phyloP scores from a whole-genome alignment of 2,888 invertebrate species.

The Agelastica alni region DNA sequence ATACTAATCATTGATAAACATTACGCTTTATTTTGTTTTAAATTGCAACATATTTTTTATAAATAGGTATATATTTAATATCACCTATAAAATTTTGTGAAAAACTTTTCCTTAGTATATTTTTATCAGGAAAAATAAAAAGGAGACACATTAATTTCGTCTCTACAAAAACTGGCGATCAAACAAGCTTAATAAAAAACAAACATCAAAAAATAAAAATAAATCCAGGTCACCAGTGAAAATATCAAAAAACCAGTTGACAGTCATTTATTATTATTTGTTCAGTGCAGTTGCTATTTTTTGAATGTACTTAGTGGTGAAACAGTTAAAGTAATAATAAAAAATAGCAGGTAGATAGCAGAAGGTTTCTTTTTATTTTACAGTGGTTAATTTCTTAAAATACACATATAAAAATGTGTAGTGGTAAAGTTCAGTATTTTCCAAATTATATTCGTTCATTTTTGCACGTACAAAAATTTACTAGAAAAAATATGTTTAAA shows the following conservation, averaged over 20 bases:
- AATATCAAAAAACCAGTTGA: conserved; percentile 38
- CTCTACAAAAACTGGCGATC: neutral
- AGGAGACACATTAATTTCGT: neutral
- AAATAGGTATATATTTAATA: no score
- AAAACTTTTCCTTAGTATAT: neutral
- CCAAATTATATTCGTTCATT: no score
- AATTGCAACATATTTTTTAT: no score
- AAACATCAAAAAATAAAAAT: conserved; percentile 36
- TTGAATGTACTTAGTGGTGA: conserved; percentile 23
- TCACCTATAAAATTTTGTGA: neutral
- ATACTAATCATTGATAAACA: no score
- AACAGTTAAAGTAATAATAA: conserved; percentile 23
- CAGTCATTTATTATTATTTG: conserved; percentile 30
- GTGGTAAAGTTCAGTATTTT: no score
- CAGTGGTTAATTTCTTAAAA: no score
- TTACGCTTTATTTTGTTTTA: no score
- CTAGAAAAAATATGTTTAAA: no score
- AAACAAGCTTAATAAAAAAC: conserved; percentile 14
- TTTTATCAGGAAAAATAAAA: conserved; percentile 6
- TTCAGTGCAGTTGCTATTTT: conserved; percentile 30
- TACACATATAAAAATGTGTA: no score
- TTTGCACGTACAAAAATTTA: no score
- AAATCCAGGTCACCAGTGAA: conserved; percentile 40
- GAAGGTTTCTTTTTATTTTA: conserved; percentile 2
- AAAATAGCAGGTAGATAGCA: conserved; percentile 22